Evolutionary conservation across 1,140 invertebrate genomes (phyloP), one percentile per base, ranked within the genome.

Genomic region (Pseudomyrmex gracilis): DNA sequence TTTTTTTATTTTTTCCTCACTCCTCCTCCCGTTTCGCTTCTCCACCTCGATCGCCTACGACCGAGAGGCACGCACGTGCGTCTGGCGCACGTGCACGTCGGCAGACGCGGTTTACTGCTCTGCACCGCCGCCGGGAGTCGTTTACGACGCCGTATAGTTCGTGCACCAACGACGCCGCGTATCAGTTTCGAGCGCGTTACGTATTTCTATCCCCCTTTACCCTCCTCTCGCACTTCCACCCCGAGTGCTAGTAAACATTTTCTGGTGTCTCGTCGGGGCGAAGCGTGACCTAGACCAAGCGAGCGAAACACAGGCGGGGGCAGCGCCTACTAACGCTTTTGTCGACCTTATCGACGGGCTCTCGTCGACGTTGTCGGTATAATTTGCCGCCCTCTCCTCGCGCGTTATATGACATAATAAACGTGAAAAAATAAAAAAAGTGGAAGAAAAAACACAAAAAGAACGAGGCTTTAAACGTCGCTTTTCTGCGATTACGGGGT

Each of bases 101-200:
- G 57, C 74, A 57, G 61, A 73, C 43, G 58, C 63, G 55, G 85
- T 87, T 87, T 73, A 71, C 70, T 57, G 67, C 51, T 13, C 43
- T 7, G 57, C 64, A 43, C 73, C 73, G 63, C 73, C 73, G 63
- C 53, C 64, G 70, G 55, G 70, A 85, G 60, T 76, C 85, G 86
- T 87, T 87, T 85, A 85, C 73, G 74, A 87, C 74, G 61, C 53
- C 82, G 43, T 77, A 83, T 58, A 77, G 13, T 74, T 53, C 17
- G 17, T 82, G 51, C 64, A 17, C 12, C 58, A 64, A 15, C 58
- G 67, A 63, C 73, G 63, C 34, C 49, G 85, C 66, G 85, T 84
- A 87, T 87, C 86, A 74, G 85, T 86, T 87, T 87, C 84, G 87
- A 57, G 73, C 45, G 47, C 83, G 15, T 76, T 68, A 64, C 61